These are phyloP conservation scores for Kryptopterus vitreolus DNA, from an alignment of 2,797 vertebrate species.

Conservation along the genomic window DNA sequence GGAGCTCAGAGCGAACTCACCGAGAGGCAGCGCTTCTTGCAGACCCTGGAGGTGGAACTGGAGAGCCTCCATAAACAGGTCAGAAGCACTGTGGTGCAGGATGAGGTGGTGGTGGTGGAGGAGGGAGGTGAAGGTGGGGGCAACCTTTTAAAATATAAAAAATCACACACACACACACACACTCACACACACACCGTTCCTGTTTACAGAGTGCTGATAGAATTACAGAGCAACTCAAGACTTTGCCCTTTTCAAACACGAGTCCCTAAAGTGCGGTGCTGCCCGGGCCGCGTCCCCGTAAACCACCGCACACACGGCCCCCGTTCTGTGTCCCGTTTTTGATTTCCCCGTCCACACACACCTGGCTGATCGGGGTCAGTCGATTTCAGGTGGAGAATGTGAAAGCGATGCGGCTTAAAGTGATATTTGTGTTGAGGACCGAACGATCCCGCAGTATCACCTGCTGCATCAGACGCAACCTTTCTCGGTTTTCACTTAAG, in stretches of 20 bases:
- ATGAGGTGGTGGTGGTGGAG: background rate
- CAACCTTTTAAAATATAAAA: slow-evolving; percentile 43
- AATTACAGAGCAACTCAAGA: slow-evolving; percentile 52
- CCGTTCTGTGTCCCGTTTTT: background rate
- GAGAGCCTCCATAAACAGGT: slow-evolving; percentile 82
- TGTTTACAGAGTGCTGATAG: slow-evolving; percentile 41
- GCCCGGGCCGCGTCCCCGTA: slow-evolving; percentile 25
- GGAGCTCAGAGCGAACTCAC: slow-evolving; percentile 71
- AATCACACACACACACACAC: no score
- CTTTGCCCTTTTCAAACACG: slow-evolving; percentile 51
- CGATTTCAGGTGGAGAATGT: slow-evolving; percentile 31
- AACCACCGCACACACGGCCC: no score
- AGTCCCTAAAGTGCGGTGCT: slow-evolving; percentile 20
- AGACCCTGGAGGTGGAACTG: slow-evolving; percentile 79
- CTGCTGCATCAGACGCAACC: slow-evolving; percentile 13
- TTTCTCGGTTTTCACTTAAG: slow-evolving; percentile 33
- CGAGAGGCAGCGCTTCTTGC: slow-evolving; percentile 78
- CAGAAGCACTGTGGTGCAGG: slow-evolving; percentile 34
- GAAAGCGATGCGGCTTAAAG: slow-evolving; percentile 3
- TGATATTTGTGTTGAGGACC: slow-evolving; percentile 14
- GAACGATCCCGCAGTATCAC: slow-evolving; percentile 35
- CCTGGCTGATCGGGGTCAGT: slow-evolving; percentile 29
- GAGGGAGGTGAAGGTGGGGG: background rate
- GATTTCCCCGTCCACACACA: background rate
- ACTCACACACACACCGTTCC: slow-evolving; percentile 28